Evolutionary conservation across 2,797 vertebrate species (phyloP).

Genomic region (Carcharodon carcharias): DNA sequence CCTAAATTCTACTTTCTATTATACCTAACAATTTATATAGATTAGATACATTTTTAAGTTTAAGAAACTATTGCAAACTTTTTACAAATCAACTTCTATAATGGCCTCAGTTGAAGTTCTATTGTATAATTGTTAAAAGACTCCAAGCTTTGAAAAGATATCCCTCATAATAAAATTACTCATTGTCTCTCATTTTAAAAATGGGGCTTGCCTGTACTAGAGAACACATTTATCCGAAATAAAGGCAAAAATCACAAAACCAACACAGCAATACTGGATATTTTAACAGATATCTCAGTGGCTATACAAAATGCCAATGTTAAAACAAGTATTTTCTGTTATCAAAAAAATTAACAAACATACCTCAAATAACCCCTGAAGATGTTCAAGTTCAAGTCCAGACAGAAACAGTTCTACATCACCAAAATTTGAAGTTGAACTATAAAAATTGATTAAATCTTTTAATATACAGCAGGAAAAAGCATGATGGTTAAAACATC

Average conservation of each 20-base stretch:
- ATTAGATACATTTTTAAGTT: background rate
- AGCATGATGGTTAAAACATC: background rate
- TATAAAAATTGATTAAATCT: slow-evolving; percentile 50
- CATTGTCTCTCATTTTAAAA: background rate
- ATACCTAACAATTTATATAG: background rate
- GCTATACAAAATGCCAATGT: background rate
- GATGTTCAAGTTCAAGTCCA: slow-evolving; percentile 72
- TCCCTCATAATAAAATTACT: background rate
- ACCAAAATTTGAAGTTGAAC: slow-evolving; percentile 59
- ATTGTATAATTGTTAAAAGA: background rate
- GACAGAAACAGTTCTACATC: slow-evolving; percentile 79
- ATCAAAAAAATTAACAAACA: slow-evolving; percentile 43
- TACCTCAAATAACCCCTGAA: slow-evolving; percentile 68
- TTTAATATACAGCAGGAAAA: background rate
- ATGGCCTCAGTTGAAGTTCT: background rate
- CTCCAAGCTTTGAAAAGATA: background rate
- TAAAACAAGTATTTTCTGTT: slow-evolving; percentile 48
- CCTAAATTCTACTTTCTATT: too few relatives aligned
- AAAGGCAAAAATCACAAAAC: background rate
- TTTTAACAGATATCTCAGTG: background rate
- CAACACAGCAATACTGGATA: background rate
- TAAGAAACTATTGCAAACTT: background rate
- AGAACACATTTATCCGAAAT: background rate
- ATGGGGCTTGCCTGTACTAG: too few relatives aligned
- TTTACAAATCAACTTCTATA: background rate